Percentiles rank a stretch among this genome's conserved stretches.
phyloP scores from a whole-genome alignment of 1,140 invertebrate genomes.

The Tetragonula clypearis region DNA sequence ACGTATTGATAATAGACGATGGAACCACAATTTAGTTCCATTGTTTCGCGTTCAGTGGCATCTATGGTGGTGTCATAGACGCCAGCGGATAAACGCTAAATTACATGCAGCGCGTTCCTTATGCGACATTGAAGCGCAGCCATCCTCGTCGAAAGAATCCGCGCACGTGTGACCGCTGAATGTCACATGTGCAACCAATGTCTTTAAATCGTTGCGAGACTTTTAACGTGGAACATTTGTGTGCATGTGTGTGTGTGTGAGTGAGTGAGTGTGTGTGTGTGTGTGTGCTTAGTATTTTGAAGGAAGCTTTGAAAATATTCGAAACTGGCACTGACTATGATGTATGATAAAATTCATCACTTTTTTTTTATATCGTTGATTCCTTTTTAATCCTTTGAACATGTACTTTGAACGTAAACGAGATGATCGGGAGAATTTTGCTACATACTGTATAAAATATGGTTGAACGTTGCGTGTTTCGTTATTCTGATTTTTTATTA shows the following conservation, averaged over 20 bases:
- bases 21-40: too few species aligned
- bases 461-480: too few species aligned
- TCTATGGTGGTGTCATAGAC: background rate
- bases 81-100: conserved; percentile 7
- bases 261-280: too few species aligned
- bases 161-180: background rate
- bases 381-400: too few species aligned
- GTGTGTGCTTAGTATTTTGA: background rate
- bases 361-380: too few species aligned
- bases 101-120: conserved; percentile 11
- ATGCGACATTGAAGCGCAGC: background rate
- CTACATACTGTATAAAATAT: too few species aligned
- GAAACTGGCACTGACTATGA: background rate
- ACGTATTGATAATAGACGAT: too few species aligned
- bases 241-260: too few species aligned
- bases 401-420: too few species aligned
- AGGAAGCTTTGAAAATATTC: background rate
- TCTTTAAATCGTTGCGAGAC: background rate
- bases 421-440: too few species aligned
- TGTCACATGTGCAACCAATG: background rate
- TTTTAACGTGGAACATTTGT: background rate
- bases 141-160: background rate
- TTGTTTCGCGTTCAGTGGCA: background rate
- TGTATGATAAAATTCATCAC: background rate
- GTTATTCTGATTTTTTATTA: too few species aligned